Evolutionary conservation across 2,113 vertebrate genomes (phyloP), one percentile per base, ranked within the genome.

Genomic region (Oryzias celebensis): DNA sequence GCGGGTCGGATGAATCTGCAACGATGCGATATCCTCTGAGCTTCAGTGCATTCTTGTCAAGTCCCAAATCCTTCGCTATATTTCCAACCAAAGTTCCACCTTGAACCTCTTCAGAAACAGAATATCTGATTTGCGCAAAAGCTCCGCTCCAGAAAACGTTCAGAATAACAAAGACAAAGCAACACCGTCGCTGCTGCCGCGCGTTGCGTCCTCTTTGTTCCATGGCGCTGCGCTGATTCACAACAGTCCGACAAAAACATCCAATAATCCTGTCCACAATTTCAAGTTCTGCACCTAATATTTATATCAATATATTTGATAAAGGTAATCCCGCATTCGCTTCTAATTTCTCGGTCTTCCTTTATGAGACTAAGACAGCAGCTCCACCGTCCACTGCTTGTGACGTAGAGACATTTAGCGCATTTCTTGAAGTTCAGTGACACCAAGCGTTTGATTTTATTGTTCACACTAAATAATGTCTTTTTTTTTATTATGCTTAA

Each of bases 41-140:
- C 7, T 28, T 60, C 18, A 93, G 84, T n/a, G 85, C 56, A 1
- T 31, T 60, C 52, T 80, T 65, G 46, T 80, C 84, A 4, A 93
- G 55, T 8, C 89, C 88, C 65, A 93, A 43, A 72, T 93, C 91
- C 41, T 79, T 91, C 1, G 89, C 89, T 23, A 88, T 80, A 73
- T 90, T 85, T 17, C 88, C 87, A 69, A 95, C 92, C 44, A 86
- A 65, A 49, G 84, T 83, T 58, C 88, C 90, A 20, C 73, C 75
- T 58, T 85, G 75, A 49, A 78, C 78, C 64, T 93, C 93, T 45
- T 93, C 93, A 0, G 69, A 64, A 26, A 93, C 74, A 0, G 88
- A 84, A 74, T 82, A 90, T 50, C 72, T 74, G 46, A 85, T 68
- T 46, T 88, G 86, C 10, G 76, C 85, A 18, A 74, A 78, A 61